These are phyloP conservation scores for Furcula furcula DNA, from an alignment of 2,888 invertebrate genomes.

Conservation along the genomic window DNA sequence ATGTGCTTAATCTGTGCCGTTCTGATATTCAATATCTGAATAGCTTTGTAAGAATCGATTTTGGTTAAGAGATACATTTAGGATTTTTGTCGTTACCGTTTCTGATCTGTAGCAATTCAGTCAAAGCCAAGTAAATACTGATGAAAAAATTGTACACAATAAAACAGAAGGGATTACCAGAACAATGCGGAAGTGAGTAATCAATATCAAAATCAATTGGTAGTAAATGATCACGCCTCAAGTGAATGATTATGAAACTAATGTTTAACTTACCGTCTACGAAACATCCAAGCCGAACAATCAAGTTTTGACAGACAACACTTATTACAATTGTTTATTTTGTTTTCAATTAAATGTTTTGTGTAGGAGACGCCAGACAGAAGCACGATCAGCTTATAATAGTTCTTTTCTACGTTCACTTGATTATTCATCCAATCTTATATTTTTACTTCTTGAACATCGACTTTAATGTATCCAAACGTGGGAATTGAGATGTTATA, in stretches of 20 bases:
- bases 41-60: too few species aligned
- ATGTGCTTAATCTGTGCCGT: too few species aligned
- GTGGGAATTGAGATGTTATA: conserved; percentile 45
- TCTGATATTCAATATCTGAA: too few species aligned
- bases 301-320: conserved; percentile 58
- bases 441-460: conserved; percentile 3
- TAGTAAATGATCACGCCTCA: conserved; percentile 62
- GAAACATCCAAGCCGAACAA: conserved; percentile 18
- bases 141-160: conserved; percentile 35
- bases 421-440: too few species aligned
- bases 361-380: conserved; percentile 32
- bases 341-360: conserved; percentile 53
- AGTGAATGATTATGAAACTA: conserved; percentile 71
- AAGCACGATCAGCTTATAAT: too few species aligned
- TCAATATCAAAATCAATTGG: conserved; percentile 70
- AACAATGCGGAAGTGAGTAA: conserved; percentile 71
- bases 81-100: too few species aligned
- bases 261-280: conserved; percentile 42
- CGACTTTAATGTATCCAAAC: conserved; percentile 17
- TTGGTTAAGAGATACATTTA: too few species aligned
- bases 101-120: too few species aligned
- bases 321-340: conserved; percentile 71
- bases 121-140: too few species aligned
- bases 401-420: too few species aligned
- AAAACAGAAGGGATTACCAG: conserved; percentile 34